phyloP scores from a whole-genome alignment of 2,113 vertebrate species.

The Ceyx melanurus region DNA sequence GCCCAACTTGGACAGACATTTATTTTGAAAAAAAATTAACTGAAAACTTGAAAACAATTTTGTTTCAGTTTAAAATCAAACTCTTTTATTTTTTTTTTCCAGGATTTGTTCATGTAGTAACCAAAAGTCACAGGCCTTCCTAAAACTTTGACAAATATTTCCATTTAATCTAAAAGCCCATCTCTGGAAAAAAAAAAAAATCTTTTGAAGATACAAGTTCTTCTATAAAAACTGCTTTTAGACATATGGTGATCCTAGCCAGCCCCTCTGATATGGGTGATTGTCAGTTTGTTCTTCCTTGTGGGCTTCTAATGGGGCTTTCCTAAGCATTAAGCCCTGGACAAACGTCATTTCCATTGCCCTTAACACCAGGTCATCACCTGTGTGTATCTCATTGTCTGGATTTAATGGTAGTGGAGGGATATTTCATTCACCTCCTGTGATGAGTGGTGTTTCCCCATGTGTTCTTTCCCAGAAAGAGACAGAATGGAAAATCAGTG shows the following conservation, averaged over 20 bases:
- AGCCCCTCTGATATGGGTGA: neutral
- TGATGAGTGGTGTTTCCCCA: neutral
- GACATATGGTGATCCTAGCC: neutral
- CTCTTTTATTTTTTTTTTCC: neutral
- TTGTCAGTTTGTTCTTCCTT: neutral
- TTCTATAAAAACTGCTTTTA: neutral
- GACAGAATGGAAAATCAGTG: neutral
- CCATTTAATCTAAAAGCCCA: neutral
- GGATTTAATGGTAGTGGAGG: neutral
- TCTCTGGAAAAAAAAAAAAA: neutral
- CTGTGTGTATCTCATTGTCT: neutral
- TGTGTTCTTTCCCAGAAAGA: neutral
- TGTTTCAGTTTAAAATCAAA: neutral
- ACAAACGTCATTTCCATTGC: neutral
- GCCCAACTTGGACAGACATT: neutral
- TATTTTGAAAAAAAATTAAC: no score
- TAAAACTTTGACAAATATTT: neutral
- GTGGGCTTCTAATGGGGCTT: neutral
- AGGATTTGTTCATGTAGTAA: neutral
- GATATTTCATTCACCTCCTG: neutral
- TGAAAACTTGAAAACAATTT: neutral
- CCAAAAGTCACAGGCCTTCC: neutral
- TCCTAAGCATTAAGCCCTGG: neutral
- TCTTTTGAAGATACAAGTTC: neutral
- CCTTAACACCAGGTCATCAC: neutral